These are phyloP conservation scores for Lithophane socia DNA, from an alignment of 2,888 invertebrate species.

Conservation along the genomic window DNA sequence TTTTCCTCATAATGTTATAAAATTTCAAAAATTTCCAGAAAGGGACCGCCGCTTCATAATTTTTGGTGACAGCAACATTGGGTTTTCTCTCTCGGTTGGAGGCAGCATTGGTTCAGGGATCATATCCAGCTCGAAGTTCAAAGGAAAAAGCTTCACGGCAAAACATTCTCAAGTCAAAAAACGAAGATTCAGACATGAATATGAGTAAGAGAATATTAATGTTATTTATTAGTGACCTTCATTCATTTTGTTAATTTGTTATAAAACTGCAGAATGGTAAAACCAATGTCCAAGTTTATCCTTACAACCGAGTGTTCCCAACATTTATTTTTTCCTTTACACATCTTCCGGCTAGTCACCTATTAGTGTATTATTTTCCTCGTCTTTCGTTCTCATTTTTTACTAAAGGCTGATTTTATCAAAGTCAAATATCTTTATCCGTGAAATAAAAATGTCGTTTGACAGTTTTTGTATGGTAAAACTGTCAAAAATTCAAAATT, in stretches of 20 bases:
- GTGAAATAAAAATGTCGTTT: too few relatives aligned
- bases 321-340: background rate
- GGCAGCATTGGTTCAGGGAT: constrained; percentile 49
- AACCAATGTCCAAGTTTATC: background rate
- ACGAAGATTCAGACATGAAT: constrained; percentile 28
- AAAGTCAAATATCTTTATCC: too few relatives aligned
- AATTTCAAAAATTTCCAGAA: constrained; percentile 24
- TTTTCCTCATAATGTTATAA: background rate
- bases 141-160: constrained; percentile 33
- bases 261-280: background rate
- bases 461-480: too few relatives aligned
- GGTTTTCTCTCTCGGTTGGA: constrained; percentile 39
- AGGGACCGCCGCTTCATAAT: constrained; percentile 47
- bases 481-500: too few relatives aligned
- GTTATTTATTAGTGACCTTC: background rate
- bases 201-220: constrained; percentile 32
- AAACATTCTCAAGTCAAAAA: constrained; percentile 30
- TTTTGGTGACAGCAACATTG: constrained; percentile 46
- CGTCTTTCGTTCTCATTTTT: background rate
- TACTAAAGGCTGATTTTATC: too few relatives aligned
- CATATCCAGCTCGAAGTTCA: constrained; percentile 46
- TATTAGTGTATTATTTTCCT: background rate
- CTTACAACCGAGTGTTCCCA: background rate
- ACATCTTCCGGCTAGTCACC: background rate
- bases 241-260: background rate